phyloP scores from a whole-genome alignment of 2,888 invertebrate species.

The Athalia circularis region DNA sequence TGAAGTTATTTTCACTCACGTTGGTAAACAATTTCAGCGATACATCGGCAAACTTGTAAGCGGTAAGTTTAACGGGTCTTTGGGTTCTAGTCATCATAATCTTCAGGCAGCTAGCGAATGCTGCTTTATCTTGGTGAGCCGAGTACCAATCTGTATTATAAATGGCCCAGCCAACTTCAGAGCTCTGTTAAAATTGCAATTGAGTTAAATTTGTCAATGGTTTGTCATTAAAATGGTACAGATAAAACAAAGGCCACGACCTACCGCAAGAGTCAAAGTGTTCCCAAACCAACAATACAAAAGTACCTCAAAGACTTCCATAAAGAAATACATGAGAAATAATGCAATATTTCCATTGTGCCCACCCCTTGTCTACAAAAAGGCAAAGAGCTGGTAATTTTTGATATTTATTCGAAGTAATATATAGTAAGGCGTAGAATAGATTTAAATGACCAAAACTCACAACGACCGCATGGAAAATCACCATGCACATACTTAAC shows the following conservation, averaged over 20 bases:
- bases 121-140: not conserved
- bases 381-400: not conserved
- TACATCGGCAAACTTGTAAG: slow-evolving; percentile 27
- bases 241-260: not conserved
- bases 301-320: slow-evolving; percentile 36
- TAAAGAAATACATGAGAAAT: slow-evolving; percentile 18
- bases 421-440: not conserved
- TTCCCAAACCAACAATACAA: slow-evolving; percentile 36
- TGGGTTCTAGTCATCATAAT: slow-evolving; percentile 36
- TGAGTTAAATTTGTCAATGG: not conserved
- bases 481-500: slow-evolving; percentile 40
- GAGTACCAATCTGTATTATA: slow-evolving; percentile 23
- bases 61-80: slow-evolving; percentile 24
- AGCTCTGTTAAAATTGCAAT: slow-evolving; percentile 7
- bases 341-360: slow-evolving; percentile 34
- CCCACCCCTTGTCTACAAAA: slow-evolving; percentile 27
- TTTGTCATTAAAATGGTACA: not conserved
- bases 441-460: slow-evolving; percentile 5
- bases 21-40: slow-evolving; percentile 26
- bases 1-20: slow-evolving; percentile 4
- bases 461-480: slow-evolving; percentile 28
- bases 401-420: not conserved
- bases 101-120: slow-evolving; percentile 3
- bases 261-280: slow-evolving; percentile 20
- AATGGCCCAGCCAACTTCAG: slow-evolving; percentile 14